Evolutionary conservation across 2,113 vertebrate genomes (phyloP).

Genomic region (Cyrtonyx montezumae): DNA sequence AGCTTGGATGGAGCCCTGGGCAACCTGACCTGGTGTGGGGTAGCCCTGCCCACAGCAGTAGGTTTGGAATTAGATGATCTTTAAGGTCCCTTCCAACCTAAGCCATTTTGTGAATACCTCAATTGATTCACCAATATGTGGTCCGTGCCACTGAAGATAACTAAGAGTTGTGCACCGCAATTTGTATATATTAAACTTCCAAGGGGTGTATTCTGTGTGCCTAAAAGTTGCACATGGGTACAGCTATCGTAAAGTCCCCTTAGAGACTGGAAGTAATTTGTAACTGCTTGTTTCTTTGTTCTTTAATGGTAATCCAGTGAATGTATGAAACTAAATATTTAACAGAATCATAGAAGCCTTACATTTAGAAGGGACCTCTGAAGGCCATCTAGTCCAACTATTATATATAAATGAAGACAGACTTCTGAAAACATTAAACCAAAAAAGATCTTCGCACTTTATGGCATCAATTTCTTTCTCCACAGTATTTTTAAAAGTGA

Average conservation of each 20-base stretch:
- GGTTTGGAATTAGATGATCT: no score
- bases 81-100: no score
- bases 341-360: no score
- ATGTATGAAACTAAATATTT: neutral
- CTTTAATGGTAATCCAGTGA: neutral
- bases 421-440: neutral
- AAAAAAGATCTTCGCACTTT: neutral
- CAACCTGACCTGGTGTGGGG: no score
- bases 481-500: neutral
- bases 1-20: no score
- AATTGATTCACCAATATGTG: fast-evolving
- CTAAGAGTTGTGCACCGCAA: neutral
- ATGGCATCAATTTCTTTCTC: neutral
- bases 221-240: neutral
- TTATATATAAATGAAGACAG: neutral
- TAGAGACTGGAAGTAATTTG: neutral
- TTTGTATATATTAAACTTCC: neutral
- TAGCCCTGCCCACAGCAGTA: no score
- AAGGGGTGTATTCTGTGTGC: fast-evolving
- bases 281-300: neutral
- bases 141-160: neutral
- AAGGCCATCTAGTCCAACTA: no score
- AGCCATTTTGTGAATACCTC: no score
- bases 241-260: neutral
- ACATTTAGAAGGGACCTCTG: no score